Base-by-base conservation (phyloP, 2,888 invertebrate species). In the Octodonta nipae region DNA sequence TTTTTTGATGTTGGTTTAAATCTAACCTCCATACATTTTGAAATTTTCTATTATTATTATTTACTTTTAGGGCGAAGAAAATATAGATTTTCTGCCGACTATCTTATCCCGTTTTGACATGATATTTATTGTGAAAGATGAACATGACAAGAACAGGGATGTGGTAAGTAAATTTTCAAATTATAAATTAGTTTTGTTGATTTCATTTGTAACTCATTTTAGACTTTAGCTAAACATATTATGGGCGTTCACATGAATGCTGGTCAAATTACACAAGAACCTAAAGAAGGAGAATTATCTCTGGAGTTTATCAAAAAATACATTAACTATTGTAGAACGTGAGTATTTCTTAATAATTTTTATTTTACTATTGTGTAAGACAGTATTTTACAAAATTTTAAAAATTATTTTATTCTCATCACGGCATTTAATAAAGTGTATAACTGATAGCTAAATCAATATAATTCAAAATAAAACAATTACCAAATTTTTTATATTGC, bases 81-180 rank as follows among this genome's bases (percentile, higher is more conserved):
- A 98, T 61, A 96, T 98, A 42, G 93, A 98, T 64, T 99, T 99
- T 58, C 89, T 98, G 89, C 98, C 98, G 3, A 98, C 98, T n/a
- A 99, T 98, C 60, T 70, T 98, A 35, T 96, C 98, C 0, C 78
- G 98, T 63, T 99, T 99, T 61, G 98, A 99, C 63, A 96, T 92
- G 91, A 99, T 99, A 50, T 99, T 95, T 61, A 91, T 99, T 51
- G 88, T 98, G 0, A 98, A 96, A 62, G 98, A 98, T 64, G 85
- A 89, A 44, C 95, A 96, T 54, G 80, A 92, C 54, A 79, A 86
- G 58, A 61, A 66, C 5, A 73, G 85, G 40, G 98, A 98, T 62
- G 82, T 83, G 47, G 86, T 86, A 59, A 70, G 73, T 68, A 15
- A n/a, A 6, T 10, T 6, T 10, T 8, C 11, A 10, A 10, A 13